These are phyloP conservation scores for Peromyscus attwateri DNA, from an alignment of 2,797 vertebrate species.

Conservation along the genomic window DNA sequence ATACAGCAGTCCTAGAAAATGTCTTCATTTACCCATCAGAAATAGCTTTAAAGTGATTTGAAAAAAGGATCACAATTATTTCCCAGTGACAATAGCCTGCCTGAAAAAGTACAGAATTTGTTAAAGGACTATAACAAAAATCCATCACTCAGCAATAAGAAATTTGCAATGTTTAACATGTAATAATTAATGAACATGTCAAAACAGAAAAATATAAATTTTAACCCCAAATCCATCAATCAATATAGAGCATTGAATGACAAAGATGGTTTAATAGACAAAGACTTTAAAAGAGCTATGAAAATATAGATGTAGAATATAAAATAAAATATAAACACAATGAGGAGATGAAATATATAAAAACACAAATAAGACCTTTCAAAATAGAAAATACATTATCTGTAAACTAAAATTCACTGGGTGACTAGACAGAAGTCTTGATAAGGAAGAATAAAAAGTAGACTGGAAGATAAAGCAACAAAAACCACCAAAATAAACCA, in stretches of 20 bases:
- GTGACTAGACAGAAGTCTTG: neutral
- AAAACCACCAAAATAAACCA: slow-evolving; percentile 24
- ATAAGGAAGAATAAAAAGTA: neutral
- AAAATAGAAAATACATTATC: slow-evolving; percentile 10
- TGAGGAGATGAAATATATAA: neutral
- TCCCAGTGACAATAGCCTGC: neutral
- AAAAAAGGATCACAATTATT: neutral
- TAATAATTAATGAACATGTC: neutral
- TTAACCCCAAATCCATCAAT: neutral
- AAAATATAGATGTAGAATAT: slow-evolving; percentile 7
- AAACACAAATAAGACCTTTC: neutral
- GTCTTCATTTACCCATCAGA: neutral
- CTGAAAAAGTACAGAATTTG: slow-evolving; percentile 25
- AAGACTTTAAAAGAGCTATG: neutral
- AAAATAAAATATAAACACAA: slow-evolving; percentile 33
- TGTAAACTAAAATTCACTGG: slow-evolving; percentile 34
- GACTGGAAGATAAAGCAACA: neutral
- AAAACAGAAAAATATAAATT: slow-evolving; percentile 35
- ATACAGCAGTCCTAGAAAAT: neutral
- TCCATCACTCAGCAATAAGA: slow-evolving; percentile 21
- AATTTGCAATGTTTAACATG: neutral
- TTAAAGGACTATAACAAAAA: slow-evolving; percentile 50
- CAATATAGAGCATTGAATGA: neutral
- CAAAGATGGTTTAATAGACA: neutral
- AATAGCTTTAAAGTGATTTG: neutral